phyloP scores from a whole-genome alignment of 1,140 invertebrate genomes.

The Drosophila teissieri region DNA sequence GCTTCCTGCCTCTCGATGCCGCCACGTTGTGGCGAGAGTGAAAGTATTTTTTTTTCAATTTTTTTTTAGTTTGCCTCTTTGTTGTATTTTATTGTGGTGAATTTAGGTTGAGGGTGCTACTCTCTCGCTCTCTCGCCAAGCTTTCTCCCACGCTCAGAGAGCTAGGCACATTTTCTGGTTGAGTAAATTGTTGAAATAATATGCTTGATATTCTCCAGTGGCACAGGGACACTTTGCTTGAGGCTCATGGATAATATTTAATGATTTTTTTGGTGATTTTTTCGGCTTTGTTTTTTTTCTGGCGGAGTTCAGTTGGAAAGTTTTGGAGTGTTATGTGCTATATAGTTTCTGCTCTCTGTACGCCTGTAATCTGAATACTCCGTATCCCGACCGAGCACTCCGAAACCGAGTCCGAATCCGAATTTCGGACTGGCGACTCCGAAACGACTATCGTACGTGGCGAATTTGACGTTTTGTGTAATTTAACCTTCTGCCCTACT shows the following conservation, averaged over 20 bases:
- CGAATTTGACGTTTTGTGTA: conserved; percentile 72
- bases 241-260: background rate
- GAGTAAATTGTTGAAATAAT: conserved; percentile 47
- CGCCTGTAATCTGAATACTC: conserved; percentile 32
- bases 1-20: conserved; percentile 76
- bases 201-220: conserved; percentile 11
- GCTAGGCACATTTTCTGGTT: conserved; percentile 56
- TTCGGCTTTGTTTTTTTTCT: background rate
- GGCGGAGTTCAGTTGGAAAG: background rate
- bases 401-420: conserved; percentile 36
- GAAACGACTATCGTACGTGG: conserved; percentile 52
- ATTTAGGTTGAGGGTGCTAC: conserved; percentile 27
- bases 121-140: conserved; percentile 10
- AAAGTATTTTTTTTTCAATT: conserved; percentile 57
- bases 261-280: background rate
- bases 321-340: background rate
- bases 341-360: conserved; percentile 26
- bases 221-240: conserved; percentile 7
- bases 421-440: conserved; percentile 44
- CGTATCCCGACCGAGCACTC: conserved; percentile 29
- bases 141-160: conserved; percentile 29
- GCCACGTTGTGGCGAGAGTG: conserved; percentile 79
- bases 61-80: conserved; percentile 25
- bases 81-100: conserved; percentile 49
- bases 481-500: conserved; percentile 84